Base-by-base conservation (phyloP, 1,140 invertebrate species). In the Bombus vancouverensis region DNA sequence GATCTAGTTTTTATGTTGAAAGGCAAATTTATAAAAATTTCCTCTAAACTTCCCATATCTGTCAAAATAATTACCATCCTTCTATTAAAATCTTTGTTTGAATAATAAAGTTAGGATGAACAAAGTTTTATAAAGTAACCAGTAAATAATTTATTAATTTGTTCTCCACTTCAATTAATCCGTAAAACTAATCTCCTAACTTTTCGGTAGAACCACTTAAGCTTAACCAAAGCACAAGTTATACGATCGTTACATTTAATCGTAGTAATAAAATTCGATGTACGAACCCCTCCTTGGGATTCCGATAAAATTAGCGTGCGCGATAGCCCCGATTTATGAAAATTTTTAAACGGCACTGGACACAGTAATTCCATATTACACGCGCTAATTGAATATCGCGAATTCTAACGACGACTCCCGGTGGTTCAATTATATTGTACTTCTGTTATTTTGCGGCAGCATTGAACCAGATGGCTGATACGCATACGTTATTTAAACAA, bases 311-410 rank as follows among this genome's bases (percentile, higher is more conserved):
- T 39, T 70, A 39, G 9, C 34, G n/a, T 32, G 4, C 18, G 32
- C 34, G 4, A n/a, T 39, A 37, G 47, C 4, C 22, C 1, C 34
- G 9, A 39, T 25, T 70, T 70, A 12, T 70, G 22, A 39, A 22
- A 39, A 34, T 25, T 70, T 70, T 39, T 4, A 70, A 70, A 28
- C 2, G 1, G 0, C 22, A 18, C 9, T 12, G 13, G n/a, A n/a
- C 18, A 6, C 73, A 3, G 9, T 75, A 47, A 75, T 75, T 75
- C 22, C 44, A 34, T 28, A 66, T 65, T 78, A 65, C 8, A 5
- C 13, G 15, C 39, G 39, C 37, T 68, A 68, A 79, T 68, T 79
- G 39, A 79, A 79, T 79, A 47, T 42, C 22, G 15, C 28, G 59
- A 66, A 66, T 79, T 47, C n/a, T 79, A 47, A 68, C 47, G 47